Conservation (phyloP, 2,797 vertebrate genomes). For the Clarias fuscus region DNA sequence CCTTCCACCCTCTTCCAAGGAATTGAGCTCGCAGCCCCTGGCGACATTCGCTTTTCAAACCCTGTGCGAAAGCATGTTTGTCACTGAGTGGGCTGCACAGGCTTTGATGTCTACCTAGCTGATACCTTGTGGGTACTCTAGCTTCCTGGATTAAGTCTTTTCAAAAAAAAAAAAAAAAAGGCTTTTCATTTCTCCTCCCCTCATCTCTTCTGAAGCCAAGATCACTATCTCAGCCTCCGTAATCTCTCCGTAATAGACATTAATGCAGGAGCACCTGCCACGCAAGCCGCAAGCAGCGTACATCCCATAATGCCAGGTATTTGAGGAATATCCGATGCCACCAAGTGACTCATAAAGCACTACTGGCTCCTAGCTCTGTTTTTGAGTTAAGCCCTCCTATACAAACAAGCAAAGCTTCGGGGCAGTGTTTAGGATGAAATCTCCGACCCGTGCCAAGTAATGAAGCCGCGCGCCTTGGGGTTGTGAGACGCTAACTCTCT, state of each 20-base stretch:
- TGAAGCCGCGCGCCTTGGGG: conserved; percentile 77
- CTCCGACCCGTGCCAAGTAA: conserved; percentile 78
- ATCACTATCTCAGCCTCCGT: conserved; percentile 63
- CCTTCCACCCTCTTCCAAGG: conserved; percentile 30
- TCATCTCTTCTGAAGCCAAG: conserved; percentile 52
- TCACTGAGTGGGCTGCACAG: conserved; percentile 56
- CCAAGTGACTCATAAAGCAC: conserved; percentile 90
- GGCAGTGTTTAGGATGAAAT: conserved; percentile 87
- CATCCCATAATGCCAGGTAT: conserved; percentile 93
- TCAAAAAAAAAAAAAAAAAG: neutral
- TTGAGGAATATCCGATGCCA: conserved; percentile 88
- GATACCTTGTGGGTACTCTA: conserved; percentile 59
- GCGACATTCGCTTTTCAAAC: conserved; percentile 50
- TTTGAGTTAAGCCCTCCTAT: conserved; percentile 45
- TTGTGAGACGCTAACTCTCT: conserved; percentile 38
- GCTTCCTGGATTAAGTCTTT: conserved; percentile 58
- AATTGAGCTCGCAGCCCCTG: conserved; percentile 52
- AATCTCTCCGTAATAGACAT: conserved; percentile 68
- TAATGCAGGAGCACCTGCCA: conserved; percentile 91
- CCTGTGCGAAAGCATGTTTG: conserved; percentile 49
- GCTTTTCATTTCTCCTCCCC: conserved; percentile 33
- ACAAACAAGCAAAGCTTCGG: conserved; percentile 74
- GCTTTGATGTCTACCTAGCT: conserved; percentile 60
- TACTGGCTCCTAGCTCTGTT: conserved; percentile 57
- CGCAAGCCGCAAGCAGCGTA: conserved; percentile 89